These are phyloP conservation scores for Cisticola juncidis DNA, from an alignment of 2,113 vertebrate genomes.

Conservation along the genomic window DNA sequence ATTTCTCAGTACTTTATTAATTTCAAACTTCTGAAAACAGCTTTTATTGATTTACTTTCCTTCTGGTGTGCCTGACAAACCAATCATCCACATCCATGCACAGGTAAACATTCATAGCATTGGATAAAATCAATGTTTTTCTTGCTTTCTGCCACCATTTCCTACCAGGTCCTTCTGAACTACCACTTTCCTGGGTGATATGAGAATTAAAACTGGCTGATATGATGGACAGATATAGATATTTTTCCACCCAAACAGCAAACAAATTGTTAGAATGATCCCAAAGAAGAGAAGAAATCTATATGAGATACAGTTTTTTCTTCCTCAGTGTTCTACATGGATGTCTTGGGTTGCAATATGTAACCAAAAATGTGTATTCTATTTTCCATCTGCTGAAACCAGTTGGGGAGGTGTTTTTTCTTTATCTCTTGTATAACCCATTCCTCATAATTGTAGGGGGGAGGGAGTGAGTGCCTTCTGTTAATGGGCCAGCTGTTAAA, in stretches of 20 bases:
- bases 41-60: conserved; percentile 9
- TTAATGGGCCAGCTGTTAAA: too few relatives aligned
- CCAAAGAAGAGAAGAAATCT: background rate
- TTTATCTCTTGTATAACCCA: too few relatives aligned
- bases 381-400: too few relatives aligned
- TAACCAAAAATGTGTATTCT: too few relatives aligned
- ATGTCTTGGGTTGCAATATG: too few relatives aligned
- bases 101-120: background rate
- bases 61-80: background rate
- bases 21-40: background rate
- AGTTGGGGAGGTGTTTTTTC: too few relatives aligned
- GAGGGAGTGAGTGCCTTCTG: too few relatives aligned
- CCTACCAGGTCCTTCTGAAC: background rate
- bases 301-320: background rate
- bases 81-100: background rate
- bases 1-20: background rate
- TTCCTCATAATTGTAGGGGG: too few relatives aligned
- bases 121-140: background rate
- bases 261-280: background rate
- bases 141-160: background rate
- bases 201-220: background rate
- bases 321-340: background rate
- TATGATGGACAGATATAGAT: background rate
- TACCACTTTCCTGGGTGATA: background rate
- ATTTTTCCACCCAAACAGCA: background rate